These are phyloP conservation scores for Theocolax elegans DNA, from an alignment of 1,140 invertebrate species.

Conservation along the genomic window DNA sequence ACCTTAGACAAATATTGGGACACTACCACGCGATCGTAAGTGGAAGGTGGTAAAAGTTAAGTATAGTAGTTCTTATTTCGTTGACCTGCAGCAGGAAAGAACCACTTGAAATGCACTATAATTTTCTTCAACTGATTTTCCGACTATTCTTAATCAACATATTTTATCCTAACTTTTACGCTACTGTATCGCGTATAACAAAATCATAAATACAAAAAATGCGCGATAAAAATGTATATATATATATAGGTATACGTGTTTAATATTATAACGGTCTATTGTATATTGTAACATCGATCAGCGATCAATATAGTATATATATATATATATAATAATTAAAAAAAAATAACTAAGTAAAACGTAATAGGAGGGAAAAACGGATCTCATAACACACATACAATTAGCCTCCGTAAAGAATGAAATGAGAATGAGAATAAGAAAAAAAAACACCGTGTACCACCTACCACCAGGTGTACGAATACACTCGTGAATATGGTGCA, in stretches of 20 bases:
- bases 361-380: neutral
- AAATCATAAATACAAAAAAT: too few relatives aligned
- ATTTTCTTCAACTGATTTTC: too few relatives aligned
- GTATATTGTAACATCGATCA: too few relatives aligned
- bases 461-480: constrained; percentile 53
- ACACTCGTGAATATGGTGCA: constrained; percentile 56
- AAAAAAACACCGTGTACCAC: neutral
- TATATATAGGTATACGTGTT: too few relatives aligned
- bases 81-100: neutral
- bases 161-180: too few relatives aligned
- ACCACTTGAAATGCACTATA: neutral
- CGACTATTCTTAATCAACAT: too few relatives aligned
- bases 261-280: too few relatives aligned
- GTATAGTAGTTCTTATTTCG: neutral
- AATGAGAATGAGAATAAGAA: constrained; percentile 35
- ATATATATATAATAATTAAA: too few relatives aligned
- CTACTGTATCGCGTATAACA: too few relatives aligned
- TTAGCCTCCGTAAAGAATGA: constrained; percentile 3
- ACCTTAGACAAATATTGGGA: constrained; percentile 59
- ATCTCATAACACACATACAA: neutral
- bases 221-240: too few relatives aligned
- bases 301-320: too few relatives aligned
- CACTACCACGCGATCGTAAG: constrained; percentile 35
- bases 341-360: neutral
- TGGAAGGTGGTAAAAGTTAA: neutral